Conservation (phyloP, 2,888 invertebrate species). For the Brenthis ino region DNA sequence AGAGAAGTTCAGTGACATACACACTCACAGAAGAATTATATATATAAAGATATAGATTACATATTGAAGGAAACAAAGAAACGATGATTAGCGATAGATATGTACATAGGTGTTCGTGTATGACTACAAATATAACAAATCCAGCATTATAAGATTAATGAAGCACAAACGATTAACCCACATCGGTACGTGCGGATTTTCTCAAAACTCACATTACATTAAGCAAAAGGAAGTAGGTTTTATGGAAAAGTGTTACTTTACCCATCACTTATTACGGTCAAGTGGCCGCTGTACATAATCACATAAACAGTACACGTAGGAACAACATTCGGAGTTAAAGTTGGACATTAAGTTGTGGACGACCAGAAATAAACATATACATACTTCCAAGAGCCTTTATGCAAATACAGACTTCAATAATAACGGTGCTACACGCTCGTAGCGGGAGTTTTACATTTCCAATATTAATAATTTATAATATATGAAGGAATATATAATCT, state of each 20-base stretch:
- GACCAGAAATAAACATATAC: slow-evolving; percentile 11
- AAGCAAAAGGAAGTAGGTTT: not conserved
- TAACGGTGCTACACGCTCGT: slow-evolving; percentile 2
- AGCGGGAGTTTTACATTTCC: slow-evolving; percentile 7
- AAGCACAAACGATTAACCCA: slow-evolving; percentile 19
- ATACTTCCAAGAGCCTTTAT: not conserved
- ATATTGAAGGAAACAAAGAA: too few relatives aligned
- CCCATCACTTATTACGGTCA: not conserved
- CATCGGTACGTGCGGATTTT: slow-evolving; percentile 4
- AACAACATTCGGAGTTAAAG: slow-evolving; percentile 7
- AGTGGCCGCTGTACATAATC: slow-evolving; percentile 15
- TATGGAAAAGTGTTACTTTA: slow-evolving; percentile 1
- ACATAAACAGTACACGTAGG: slow-evolving; percentile 19
- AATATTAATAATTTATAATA: not conserved
- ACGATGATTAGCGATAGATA: too few relatives aligned
- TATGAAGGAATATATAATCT: too few relatives aligned
- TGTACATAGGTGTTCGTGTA: not conserved
- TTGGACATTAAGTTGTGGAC: not conserved
- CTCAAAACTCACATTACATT: slow-evolving; percentile 10
- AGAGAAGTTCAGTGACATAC: too few relatives aligned
- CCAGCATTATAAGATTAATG: slow-evolving; percentile 2
- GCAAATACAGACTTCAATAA: slow-evolving; percentile 14
- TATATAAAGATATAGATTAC: too few relatives aligned
- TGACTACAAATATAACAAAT: slow-evolving; percentile 1
- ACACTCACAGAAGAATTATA: too few relatives aligned